Percentiles rank a stretch among this genome's conserved stretches.
phyloP scores from a whole-genome alignment of 2,888 invertebrate genomes.

The Drosophila percnosoma region DNA sequence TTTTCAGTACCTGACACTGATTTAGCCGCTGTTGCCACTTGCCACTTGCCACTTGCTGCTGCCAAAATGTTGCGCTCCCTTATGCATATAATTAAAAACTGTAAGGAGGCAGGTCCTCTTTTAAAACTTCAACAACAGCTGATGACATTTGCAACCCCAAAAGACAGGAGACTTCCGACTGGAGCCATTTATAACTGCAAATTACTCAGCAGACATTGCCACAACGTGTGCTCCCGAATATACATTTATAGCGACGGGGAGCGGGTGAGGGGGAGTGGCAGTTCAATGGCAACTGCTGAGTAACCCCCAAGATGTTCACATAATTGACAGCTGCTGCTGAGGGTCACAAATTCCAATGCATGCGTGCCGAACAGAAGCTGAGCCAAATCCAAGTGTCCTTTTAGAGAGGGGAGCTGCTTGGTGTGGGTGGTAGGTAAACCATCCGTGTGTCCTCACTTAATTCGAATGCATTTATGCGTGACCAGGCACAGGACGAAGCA shows the following conservation, averaged over 20 bases:
- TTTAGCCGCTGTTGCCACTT: slow-evolving; percentile 44
- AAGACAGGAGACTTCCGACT: background rate
- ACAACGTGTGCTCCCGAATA: slow-evolving; percentile 74
- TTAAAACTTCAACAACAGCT: slow-evolving; percentile 61
- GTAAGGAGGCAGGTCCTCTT: slow-evolving; percentile 5
- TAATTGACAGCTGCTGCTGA: slow-evolving; percentile 39
- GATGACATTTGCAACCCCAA: slow-evolving; percentile 58
- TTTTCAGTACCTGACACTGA: slow-evolving; percentile 57
- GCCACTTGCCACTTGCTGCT: slow-evolving; percentile 23
- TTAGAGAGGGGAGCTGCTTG: background rate
- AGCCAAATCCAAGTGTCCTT: slow-evolving; percentile 7
- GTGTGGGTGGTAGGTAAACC: slow-evolving; percentile 15
- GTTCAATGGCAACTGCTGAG: slow-evolving; percentile 55
- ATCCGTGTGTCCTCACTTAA: slow-evolving; percentile 66
- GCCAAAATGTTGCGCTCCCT: slow-evolving; percentile 67
- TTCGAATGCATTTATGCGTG: slow-evolving; percentile 81
- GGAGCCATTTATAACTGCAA: slow-evolving; percentile 61
- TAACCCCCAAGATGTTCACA: slow-evolving; percentile 36
- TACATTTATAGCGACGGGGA: slow-evolving; percentile 51
- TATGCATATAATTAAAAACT: slow-evolving; percentile 73
- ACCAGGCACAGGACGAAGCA: slow-evolving; percentile 60
- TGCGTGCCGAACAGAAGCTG: slow-evolving; percentile 26
- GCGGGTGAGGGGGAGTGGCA: background rate
- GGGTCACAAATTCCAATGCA: slow-evolving; percentile 71
- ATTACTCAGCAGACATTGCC: slow-evolving; percentile 63